Percentiles rank a stretch among this genome's conserved stretches.
phyloP scores from a whole-genome alignment of 1,140 invertebrate genomes.

The Papilio aristodemus region DNA sequence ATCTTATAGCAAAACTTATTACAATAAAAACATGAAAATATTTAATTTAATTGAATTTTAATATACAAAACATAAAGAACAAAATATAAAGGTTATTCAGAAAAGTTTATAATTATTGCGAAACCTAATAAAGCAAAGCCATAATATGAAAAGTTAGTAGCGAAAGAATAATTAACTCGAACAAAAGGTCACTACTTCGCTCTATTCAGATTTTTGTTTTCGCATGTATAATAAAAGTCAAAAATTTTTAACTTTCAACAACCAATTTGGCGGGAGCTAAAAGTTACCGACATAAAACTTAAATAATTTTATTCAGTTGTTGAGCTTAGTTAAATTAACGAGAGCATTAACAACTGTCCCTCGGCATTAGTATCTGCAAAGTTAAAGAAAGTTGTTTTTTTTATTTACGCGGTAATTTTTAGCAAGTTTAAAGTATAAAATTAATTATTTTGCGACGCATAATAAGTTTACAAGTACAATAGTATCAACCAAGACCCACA shows the following conservation, averaged over 20 bases:
- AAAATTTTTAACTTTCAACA: constrained; percentile 7
- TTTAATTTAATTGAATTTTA: background rate
- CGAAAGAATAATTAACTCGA: background rate
- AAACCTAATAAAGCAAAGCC: background rate
- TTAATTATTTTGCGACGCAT: background rate
- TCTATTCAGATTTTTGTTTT: background rate
- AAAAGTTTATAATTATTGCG: background rate
- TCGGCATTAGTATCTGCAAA: background rate
- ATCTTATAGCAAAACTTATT: too few relatives aligned
- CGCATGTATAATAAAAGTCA: too few relatives aligned
- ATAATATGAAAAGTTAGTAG: background rate
- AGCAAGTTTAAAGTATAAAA: background rate
- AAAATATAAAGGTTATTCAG: background rate
- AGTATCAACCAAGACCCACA: too few relatives aligned
- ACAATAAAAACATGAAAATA: background rate
- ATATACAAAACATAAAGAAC: background rate
- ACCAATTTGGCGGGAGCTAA: background rate
- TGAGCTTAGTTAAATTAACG: constrained; percentile 7
- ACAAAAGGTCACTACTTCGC: background rate
- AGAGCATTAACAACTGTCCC: background rate
- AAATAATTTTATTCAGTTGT: background rate
- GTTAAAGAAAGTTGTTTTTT: background rate
- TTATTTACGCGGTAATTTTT: background rate
- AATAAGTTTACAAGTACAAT: too few relatives aligned
- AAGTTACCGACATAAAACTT: constrained; percentile 9